Evolutionary conservation across 2,797 vertebrate genomes (phyloP), one percentile per base, ranked within the genome.

Genomic region (Alcedo atthis): DNA sequence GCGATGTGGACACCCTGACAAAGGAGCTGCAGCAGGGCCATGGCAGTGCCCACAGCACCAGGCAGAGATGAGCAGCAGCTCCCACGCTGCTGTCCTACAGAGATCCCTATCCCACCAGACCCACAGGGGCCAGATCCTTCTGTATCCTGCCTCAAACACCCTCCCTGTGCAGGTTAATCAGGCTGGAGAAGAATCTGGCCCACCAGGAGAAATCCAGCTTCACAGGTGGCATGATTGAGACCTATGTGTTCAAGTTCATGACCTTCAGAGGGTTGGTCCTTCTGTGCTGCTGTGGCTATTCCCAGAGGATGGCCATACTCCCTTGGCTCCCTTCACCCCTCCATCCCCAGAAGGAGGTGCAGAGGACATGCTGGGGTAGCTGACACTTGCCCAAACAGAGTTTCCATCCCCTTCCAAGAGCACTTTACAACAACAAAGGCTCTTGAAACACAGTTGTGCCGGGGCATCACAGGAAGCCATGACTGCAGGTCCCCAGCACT

Each of bases 31-130:
- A 48, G 63, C 24, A 55, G 46, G 46, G 37, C 45, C 69, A 76
- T 0, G 3, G 12, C 58, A 33, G 24, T 1, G 7, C 42, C 20
- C 15, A 1, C 11, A 15, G 2, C 0, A 9, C 24, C 51, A 32
- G 12, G 80, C 10, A 32, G 9, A 70, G 12, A 81, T 84, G 75
- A 64, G 75, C 1, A 1, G 22, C 1, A 1, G 21, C 46, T 22
- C n/a, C 22, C 0, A 1, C 9, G 11, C 32, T 4, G 0, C 40
- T 43, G 43, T 20, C 10, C 45, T 45, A 16, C 2, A 1, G 15
- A 11, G 25, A 8, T 6, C 7, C 6, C 26, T 5, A 12, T 16
- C 19, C 15, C 26, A 12, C 12, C 28, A 79, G 20, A 51, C 24
- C 48, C 16, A 32, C 28, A 33, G 42, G 68, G 61, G 19, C 19